phyloP scores from a whole-genome alignment of 2,888 invertebrate genomes.

The Noctuana brunneofusca region DNA sequence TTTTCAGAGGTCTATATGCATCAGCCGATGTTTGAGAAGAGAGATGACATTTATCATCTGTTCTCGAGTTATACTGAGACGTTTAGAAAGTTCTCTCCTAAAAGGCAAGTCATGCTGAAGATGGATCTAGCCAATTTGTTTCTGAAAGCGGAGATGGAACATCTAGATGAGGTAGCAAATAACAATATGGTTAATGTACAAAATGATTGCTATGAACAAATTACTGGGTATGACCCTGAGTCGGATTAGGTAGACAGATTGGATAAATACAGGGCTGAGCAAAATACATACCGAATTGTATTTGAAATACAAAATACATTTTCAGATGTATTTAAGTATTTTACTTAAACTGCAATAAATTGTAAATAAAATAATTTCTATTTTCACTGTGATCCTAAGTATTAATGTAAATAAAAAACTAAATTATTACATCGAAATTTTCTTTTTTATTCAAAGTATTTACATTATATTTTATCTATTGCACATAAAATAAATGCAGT shows the following conservation, averaged over 20 bases:
- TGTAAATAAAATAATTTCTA: no score
- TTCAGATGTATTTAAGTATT: no score
- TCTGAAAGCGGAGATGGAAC: slow-evolving; percentile 11
- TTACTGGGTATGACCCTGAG: neutral
- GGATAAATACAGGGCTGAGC: no score
- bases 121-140: slow-evolving; percentile 4
- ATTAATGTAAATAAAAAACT: no score
- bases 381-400: no score
- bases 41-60: slow-evolving; percentile 5
- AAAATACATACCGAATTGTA: no score
- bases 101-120: slow-evolving; percentile 8
- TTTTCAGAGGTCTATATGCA: slow-evolving; percentile 7
- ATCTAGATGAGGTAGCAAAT: neutral
- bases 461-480: no score
- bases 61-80: slow-evolving; percentile 6
- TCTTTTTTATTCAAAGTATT: no score
- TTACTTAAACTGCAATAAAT: no score
- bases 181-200: neutral
- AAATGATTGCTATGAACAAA: neutral
- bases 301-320: no score
- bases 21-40: neutral
- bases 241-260: neutral
- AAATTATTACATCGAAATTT: no score
- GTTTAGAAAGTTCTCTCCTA: slow-evolving; percentile 3
- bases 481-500: no score